Conservation (phyloP, 2,888 invertebrate species). For the Drosophila leonis region DNA sequence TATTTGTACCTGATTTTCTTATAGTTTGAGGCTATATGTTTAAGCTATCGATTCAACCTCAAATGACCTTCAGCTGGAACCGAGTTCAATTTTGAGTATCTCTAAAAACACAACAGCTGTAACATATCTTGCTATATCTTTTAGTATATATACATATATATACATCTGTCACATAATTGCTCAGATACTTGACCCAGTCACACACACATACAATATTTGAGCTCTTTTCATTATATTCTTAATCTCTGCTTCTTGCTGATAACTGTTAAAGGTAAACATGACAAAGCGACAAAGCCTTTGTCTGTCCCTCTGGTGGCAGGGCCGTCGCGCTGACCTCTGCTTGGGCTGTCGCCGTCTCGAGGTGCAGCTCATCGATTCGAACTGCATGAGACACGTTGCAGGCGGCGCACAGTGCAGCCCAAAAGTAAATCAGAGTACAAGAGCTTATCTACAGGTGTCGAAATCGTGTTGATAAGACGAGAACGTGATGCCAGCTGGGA, state of each 20-base stretch:
- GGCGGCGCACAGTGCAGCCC: not conserved
- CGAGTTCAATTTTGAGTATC: not conserved
- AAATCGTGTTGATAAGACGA: constrained; percentile 46
- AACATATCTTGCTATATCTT: not conserved
- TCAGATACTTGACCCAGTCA: constrained; percentile 11
- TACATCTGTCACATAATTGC: not conserved
- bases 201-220: not conserved
- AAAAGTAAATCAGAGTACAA: constrained; percentile 47
- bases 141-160: not conserved
- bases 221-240: constrained; percentile 4
- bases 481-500: constrained; percentile 27
- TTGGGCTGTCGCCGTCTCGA: constrained; percentile 8
- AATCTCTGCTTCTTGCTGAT: constrained; percentile 7
- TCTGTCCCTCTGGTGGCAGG: constrained; percentile 17
- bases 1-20: too few relatives aligned
- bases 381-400: constrained; percentile 21
- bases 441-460: constrained; percentile 59
- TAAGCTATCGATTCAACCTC: not conserved
- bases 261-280: not conserved
- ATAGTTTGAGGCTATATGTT: too few relatives aligned
- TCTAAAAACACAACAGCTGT: not conserved
- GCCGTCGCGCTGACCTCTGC: constrained; percentile 38
- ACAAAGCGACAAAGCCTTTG: not conserved
- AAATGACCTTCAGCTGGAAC: not conserved
- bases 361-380: constrained; percentile 31